Percentiles rank a stretch among this genome's conserved stretches.
phyloP scores from a whole-genome alignment of 2,113 vertebrate species.

The Lota lota region DNA sequence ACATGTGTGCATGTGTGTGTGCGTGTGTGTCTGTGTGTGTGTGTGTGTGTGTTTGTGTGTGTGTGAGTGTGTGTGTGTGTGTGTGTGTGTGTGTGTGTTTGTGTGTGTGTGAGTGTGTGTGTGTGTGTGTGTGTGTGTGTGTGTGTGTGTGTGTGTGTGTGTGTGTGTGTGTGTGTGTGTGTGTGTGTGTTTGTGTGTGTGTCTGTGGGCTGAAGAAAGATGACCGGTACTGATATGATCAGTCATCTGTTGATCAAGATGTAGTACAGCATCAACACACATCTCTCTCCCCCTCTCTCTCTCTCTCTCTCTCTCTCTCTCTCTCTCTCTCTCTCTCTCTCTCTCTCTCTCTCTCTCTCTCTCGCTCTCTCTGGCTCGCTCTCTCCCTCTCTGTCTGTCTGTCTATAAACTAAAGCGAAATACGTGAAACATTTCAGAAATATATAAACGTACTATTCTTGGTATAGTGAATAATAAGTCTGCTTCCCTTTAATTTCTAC shows the following conservation, averaged over 20 bases:
- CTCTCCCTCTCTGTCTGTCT: not conserved
- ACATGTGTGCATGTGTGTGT: slow-evolving; percentile 5
- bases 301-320: not conserved
- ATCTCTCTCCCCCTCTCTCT: slow-evolving; percentile 58
- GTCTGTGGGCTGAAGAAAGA: slow-evolving; percentile 96
- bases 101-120: not conserved
- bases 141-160: slow-evolving; percentile 29
- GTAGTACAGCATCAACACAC: slow-evolving; percentile 60
- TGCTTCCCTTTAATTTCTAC: not conserved
- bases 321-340: slow-evolving; percentile 22
- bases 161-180: slow-evolving; percentile 20
- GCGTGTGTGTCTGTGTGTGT: not conserved
- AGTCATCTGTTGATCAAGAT: slow-evolving; percentile 99
- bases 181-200: slow-evolving; percentile 63
- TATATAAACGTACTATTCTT: not conserved
- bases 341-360: slow-evolving; percentile 18
- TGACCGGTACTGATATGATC: slow-evolving; percentile 88
- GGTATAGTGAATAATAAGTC: too few relatives aligned
- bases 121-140: slow-evolving; percentile 61
- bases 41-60: too few relatives aligned
- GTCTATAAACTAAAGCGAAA: too few relatives aligned
- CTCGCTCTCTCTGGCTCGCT: slow-evolving; percentile 8
- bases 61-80: not conserved
- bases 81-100: slow-evolving; percentile 1
- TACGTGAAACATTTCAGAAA: too few relatives aligned